Evolutionary conservation across 2,888 invertebrate species (phyloP).

Genomic region (Pachydiplax longipennis): DNA sequence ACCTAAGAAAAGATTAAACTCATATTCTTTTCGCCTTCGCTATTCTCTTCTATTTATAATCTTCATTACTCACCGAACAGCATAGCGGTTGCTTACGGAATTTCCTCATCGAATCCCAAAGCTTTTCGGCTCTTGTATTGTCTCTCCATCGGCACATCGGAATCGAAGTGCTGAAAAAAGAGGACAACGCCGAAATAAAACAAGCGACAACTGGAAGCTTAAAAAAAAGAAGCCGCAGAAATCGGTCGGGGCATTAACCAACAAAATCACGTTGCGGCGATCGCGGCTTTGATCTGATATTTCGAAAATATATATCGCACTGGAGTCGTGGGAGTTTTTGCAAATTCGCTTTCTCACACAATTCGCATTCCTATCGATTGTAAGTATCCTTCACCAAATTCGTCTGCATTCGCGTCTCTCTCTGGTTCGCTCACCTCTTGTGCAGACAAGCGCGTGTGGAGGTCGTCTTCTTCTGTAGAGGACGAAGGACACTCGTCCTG

Average conservation of each 20-base stretch:
- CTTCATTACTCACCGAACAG: no score
- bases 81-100: no score
- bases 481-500: not conserved
- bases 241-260: not conserved
- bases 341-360: not conserved
- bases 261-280: not conserved
- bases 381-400: conserved; percentile 5
- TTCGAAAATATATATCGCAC: not conserved
- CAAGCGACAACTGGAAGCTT: not conserved
- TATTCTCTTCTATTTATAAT: no score
- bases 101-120: no score
- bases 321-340: not conserved
- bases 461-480: conserved; percentile 35
- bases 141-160: no score
- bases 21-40: no score
- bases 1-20: no score
- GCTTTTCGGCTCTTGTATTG: no score
- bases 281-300: not conserved
- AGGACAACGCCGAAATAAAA: no score
- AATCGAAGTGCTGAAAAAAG: no score
- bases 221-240: not conserved
- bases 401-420: conserved; percentile 19
- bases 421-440: not conserved
- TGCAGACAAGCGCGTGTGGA: not conserved
- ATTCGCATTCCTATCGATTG: not conserved